phyloP scores from a whole-genome alignment of 2,113 vertebrate genomes.

The Butorides virescens region DNA sequence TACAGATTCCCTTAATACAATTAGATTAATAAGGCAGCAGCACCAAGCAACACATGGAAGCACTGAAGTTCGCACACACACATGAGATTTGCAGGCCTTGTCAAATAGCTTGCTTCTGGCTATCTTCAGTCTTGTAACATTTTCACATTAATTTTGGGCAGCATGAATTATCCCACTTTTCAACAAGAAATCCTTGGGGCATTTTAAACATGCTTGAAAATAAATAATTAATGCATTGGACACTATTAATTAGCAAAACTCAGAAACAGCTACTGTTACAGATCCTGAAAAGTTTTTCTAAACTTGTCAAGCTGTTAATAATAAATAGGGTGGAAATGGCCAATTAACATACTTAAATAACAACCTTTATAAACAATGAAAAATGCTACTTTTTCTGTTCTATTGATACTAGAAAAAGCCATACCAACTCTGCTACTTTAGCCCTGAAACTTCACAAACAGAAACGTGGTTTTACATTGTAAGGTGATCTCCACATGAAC shows the following conservation, averaged over 20 bases:
- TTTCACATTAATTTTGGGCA: conserved; percentile 44
- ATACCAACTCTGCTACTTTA: background rate
- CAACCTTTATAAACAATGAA: background rate
- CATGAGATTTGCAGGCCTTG: conserved; percentile 14
- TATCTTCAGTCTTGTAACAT: conserved; percentile 3
- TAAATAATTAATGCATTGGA: conserved; percentile 50
- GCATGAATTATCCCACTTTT: conserved; percentile 30
- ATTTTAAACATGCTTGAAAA: conserved; percentile 38
- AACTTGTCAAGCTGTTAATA: conserved; percentile 51
- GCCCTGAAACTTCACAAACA: background rate
- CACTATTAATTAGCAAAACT: conserved; percentile 61
- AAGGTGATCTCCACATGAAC: background rate
- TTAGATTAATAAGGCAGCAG: background rate
- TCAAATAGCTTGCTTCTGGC: conserved; percentile 32
- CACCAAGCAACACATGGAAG: background rate
- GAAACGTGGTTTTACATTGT: background rate
- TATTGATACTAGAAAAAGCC: background rate
- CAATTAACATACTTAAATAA: conserved; percentile 60
- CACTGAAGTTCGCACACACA: background rate
- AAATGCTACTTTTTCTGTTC: background rate
- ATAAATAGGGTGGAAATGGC: conserved; percentile 55
- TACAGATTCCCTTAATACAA: background rate
- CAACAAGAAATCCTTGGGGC: background rate
- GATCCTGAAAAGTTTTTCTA: conserved; percentile 41
- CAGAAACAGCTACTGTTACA: background rate